These are phyloP conservation scores for Cossypha heuglini DNA, from an alignment of 2,797 vertebrate genomes.

Conservation along the genomic window DNA sequence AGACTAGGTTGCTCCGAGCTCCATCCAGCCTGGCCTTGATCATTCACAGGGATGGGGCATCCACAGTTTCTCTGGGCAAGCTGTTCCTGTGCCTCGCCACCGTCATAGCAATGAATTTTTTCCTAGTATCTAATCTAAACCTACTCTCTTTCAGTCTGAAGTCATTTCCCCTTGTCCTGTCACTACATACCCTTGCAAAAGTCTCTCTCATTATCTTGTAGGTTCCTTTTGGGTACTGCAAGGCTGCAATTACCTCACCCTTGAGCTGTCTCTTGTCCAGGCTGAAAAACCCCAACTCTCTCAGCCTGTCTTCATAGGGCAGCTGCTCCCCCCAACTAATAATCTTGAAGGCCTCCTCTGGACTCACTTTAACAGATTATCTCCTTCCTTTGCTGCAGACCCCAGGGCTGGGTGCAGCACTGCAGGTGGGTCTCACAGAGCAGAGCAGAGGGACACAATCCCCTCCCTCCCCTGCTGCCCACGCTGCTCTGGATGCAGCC, in stretches of 20 bases:
- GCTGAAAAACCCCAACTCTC: neutral
- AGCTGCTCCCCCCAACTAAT: neutral
- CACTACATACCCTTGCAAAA: neutral
- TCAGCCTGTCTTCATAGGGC: neutral
- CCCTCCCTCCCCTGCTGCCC: neutral
- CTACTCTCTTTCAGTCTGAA: neutral
- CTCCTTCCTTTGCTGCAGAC: neutral
- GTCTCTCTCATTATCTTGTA: neutral
- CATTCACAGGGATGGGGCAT: neutral
- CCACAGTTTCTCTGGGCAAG: neutral
- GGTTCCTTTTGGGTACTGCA: neutral
- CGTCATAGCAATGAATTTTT: neutral
- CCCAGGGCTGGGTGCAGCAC: neutral
- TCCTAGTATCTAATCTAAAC: neutral
- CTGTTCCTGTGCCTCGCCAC: neutral
- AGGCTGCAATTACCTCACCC: neutral
- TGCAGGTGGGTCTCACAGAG: neutral
- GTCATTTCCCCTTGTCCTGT: neutral
- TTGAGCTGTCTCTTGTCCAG: neutral
- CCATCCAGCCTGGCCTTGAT: neutral
- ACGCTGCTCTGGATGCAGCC: fast-evolving
- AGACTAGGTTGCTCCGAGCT: neutral
- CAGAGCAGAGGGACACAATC: neutral
- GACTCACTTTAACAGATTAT: too few relatives aligned
- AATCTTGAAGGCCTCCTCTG: neutral